These are phyloP conservation scores for Pandemis heparana DNA, from an alignment of 2,888 invertebrate genomes.

Conservation along the genomic window DNA sequence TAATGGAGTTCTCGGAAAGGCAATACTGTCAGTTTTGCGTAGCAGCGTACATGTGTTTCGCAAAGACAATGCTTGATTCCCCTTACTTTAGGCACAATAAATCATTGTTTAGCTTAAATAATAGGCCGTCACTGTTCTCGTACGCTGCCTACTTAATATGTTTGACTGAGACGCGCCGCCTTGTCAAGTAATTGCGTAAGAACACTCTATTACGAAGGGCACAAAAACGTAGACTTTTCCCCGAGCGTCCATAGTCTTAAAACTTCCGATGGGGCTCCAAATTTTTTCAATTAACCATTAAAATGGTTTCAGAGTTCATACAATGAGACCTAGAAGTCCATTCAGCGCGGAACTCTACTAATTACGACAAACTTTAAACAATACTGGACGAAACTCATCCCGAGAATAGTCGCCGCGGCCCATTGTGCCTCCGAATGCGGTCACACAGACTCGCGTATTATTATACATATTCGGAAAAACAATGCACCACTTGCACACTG, in stretches of 20 bases:
- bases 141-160: slow-evolving; percentile 28
- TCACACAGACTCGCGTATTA: slow-evolving; percentile 37
- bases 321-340: slow-evolving; percentile 43
- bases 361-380: slow-evolving; percentile 44
- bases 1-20: slow-evolving; percentile 34
- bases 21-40: slow-evolving; percentile 38
- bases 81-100: slow-evolving; percentile 38
- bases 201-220: slow-evolving; percentile 18
- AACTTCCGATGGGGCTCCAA: slow-evolving; percentile 24
- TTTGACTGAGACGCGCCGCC: slow-evolving; percentile 19
- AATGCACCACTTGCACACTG: slow-evolving; percentile 36
- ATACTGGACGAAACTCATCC: slow-evolving; percentile 44
- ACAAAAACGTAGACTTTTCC: slow-evolving; percentile 7
- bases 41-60: slow-evolving; percentile 38
- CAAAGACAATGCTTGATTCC: slow-evolving; percentile 40
- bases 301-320: slow-evolving; percentile 41
- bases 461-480: slow-evolving; percentile 42
- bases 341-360: slow-evolving; percentile 43
- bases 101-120: slow-evolving; percentile 43
- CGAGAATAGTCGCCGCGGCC: slow-evolving; percentile 41
- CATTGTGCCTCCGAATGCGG: slow-evolving; percentile 41
- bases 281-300: slow-evolving; percentile 40
- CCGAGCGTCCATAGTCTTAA: slow-evolving; percentile 5
- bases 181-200: slow-evolving; percentile 28
- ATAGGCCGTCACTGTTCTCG: slow-evolving; percentile 38